phyloP scores from a whole-genome alignment of 1,140 invertebrate species.

The Tetraneura akinire region DNA sequence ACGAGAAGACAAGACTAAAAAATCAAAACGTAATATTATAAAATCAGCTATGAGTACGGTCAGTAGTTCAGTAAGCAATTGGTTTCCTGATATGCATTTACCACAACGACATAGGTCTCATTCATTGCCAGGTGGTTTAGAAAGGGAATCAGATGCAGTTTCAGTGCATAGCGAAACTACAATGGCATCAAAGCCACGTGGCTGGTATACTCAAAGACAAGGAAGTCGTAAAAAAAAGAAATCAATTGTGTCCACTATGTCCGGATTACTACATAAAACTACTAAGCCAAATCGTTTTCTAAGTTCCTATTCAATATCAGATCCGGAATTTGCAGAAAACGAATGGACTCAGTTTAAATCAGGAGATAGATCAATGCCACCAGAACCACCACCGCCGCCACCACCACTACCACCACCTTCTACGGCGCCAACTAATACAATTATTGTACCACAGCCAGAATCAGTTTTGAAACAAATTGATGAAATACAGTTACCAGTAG shows the following conservation, averaged over 20 bases:
- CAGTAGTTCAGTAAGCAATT: conserved; percentile 68
- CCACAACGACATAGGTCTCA: conserved; percentile 76
- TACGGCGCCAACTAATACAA: not conserved
- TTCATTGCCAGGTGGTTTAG: conserved; percentile 73
- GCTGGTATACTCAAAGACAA: conserved; percentile 26
- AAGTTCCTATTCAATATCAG: conserved; percentile 48
- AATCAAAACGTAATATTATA: conserved; percentile 69
- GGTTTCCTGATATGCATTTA: conserved; percentile 79
- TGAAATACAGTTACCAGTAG: conserved; percentile 60
- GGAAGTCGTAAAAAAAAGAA: conserved; percentile 69
- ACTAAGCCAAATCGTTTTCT: conserved; percentile 28
- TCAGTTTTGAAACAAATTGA: conserved; percentile 60
- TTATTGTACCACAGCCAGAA: conserved; percentile 54
- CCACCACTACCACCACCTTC: not conserved
- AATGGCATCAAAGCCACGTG: conserved; percentile 60
- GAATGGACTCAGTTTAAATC: conserved; percentile 26
- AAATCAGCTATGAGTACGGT: conserved; percentile 73
- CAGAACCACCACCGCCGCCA: not conserved
- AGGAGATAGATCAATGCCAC: not conserved
- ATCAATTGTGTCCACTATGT: conserved; percentile 75
- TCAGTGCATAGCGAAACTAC: conserved; percentile 24
- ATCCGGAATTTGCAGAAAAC: conserved; percentile 44
- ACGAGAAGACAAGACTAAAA: conserved; percentile 64
- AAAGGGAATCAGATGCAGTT: conserved; percentile 61
- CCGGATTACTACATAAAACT: conserved; percentile 77